Conservation (phyloP, 2,888 invertebrate genomes). For the Blastobasis lacticolella region DNA sequence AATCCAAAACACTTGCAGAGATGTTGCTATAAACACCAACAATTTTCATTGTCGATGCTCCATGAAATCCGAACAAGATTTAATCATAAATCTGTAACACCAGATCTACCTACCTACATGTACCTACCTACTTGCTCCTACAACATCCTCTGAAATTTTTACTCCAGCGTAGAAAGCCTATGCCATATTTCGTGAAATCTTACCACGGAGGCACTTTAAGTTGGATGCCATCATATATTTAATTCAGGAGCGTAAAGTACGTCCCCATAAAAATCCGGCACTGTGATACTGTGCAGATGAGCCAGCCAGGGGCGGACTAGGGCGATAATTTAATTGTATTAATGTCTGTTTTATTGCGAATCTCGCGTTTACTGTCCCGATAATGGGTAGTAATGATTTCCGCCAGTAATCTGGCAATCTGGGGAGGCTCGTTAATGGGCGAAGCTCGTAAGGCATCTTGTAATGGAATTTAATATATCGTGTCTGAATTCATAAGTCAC, state of each 20-base stretch:
- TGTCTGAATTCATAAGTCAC: too few relatives aligned
- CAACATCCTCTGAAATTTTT: too few relatives aligned
- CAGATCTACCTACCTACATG: too few relatives aligned
- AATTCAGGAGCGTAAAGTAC: conserved; percentile 67
- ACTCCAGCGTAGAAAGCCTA: background rate
- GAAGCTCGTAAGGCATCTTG: too few relatives aligned
- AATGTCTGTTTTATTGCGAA: conserved; percentile 68
- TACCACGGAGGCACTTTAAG: conserved; percentile 66
- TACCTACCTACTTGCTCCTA: too few relatives aligned
- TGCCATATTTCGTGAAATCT: conserved; percentile 66
- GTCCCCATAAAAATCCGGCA: conserved; percentile 68
- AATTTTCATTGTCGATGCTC: too few relatives aligned
- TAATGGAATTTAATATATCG: too few relatives aligned
- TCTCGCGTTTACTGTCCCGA: conserved; percentile 57
- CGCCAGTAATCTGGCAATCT: conserved; percentile 27
- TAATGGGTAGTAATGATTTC: conserved; percentile 63
- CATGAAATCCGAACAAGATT: too few relatives aligned
- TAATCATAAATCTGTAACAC: too few relatives aligned
- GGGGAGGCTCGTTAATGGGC: conserved; percentile 3
- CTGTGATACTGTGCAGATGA: conserved; percentile 71
- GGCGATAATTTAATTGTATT: conserved; percentile 62
- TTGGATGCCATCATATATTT: conserved; percentile 63
- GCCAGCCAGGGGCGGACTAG: conserved; percentile 57
- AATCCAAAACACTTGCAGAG: too few relatives aligned
- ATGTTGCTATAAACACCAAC: too few relatives aligned